A percentile compares a stretch with the other conserved stretches of the same genome.
Conservation (phyloP, 2,888 invertebrate genomes). For the Parnassius mnemosyne region DNA sequence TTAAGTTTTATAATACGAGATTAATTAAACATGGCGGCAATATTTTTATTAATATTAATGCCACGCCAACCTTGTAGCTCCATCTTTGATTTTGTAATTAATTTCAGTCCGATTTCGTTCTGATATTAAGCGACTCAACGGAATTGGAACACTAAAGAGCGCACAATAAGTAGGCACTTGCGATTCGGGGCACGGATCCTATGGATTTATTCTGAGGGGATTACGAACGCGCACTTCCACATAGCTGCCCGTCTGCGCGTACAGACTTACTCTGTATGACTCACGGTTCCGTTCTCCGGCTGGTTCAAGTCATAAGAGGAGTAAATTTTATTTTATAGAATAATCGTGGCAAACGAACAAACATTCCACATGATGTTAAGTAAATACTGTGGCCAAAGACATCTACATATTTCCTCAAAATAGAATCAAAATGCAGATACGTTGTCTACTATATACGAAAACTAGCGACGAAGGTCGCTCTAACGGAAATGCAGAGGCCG, state of each 20-base stretch:
- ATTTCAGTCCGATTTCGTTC: background rate
- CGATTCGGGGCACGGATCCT: constrained; percentile 20
- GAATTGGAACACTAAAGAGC: background rate
- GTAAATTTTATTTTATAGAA: no score
- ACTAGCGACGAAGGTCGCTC: constrained; percentile 11
- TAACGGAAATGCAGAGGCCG: constrained; percentile 21
- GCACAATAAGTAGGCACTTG: constrained; percentile 7
- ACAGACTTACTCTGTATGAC: constrained; percentile 37
- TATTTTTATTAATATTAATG: constrained; percentile 1
- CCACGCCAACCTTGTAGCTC: background rate
- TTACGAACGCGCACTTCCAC: constrained; percentile 24
- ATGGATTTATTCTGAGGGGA: constrained; percentile 15
- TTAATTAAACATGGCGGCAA: background rate
- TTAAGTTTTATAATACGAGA: no score
- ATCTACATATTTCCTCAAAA: no score
- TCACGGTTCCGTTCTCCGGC: constrained; percentile 29
- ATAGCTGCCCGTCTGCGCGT: constrained; percentile 37
- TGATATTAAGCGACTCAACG: constrained; percentile 1
- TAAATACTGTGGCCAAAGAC: no score
- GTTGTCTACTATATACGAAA: no score
- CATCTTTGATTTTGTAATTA: background rate
- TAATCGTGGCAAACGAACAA: no score
- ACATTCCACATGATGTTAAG: no score
- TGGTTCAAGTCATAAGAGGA: constrained; percentile 18
- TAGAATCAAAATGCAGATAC: no score